Evolutionary conservation across 2,888 invertebrate species (phyloP).

Genomic region (Eudemis profundana): DNA sequence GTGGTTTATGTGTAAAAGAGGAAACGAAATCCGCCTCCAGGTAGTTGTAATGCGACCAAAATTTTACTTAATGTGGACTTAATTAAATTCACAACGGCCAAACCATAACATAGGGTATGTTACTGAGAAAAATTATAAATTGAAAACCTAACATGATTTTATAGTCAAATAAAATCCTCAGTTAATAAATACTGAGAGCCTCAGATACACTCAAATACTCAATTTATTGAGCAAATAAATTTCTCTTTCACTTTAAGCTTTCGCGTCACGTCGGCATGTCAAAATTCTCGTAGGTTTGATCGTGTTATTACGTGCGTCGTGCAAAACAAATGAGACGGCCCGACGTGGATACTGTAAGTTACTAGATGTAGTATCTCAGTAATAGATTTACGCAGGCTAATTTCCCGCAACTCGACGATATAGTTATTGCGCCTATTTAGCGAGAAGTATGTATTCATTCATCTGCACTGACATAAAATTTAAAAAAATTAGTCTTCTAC

Average conservation of each 20-base stretch:
- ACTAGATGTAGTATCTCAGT: constrained; percentile 3
- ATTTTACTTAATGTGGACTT: too few species aligned
- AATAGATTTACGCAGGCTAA: too few species aligned
- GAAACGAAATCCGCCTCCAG: too few species aligned
- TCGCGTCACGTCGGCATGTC: constrained; percentile 40
- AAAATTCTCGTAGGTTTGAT: constrained; percentile 45
- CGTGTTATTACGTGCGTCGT: constrained; percentile 45
- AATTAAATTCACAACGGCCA: too few species aligned
- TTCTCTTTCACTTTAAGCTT: constrained; percentile 40
- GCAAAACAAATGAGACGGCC: constrained; percentile 44
- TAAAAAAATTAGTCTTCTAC: too few species aligned
- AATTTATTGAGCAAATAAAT: constrained; percentile 36
- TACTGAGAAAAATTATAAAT: not conserved
- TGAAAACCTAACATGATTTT: not conserved
- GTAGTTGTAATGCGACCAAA: too few species aligned
- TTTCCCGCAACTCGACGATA: too few species aligned
- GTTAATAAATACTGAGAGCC: constrained; percentile 1
- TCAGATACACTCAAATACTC: constrained; percentile 20
- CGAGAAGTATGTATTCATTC: too few species aligned
- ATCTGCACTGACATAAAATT: too few species aligned
- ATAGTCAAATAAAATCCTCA: not conserved
- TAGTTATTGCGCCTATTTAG: too few species aligned
- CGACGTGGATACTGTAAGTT: not conserved
- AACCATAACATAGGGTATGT: not conserved
- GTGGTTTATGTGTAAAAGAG: too few species aligned